Evolutionary conservation across 2,888 invertebrate species (phyloP).

Genomic region (Chironomus tentans): DNA sequence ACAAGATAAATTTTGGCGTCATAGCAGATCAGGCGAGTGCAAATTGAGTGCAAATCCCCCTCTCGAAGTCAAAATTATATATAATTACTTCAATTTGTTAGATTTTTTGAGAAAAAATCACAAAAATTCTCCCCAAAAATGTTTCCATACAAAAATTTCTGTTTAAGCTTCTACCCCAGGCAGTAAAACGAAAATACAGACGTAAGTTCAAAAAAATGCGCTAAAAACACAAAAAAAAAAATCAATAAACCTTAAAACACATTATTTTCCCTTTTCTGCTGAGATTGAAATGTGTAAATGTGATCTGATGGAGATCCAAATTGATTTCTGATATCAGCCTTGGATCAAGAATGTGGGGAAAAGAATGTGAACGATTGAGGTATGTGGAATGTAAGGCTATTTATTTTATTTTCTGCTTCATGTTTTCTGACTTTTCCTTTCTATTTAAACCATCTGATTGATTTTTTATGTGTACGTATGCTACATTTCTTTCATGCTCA

Average conservation of each 20-base stretch:
- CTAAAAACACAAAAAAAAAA: neutral
- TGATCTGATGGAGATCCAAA: conserved; percentile 1
- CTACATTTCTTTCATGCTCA: no score
- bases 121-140: no score
- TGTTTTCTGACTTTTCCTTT: neutral
- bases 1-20: no score
- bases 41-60: no score
- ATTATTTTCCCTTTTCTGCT: neutral
- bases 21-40: no score
- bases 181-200: no score
- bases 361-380: neutral
- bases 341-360: neutral
- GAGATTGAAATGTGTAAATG: conserved; percentile 1
- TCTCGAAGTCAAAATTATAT: no score
- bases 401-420: neutral
- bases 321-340: neutral
- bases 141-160: no score
- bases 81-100: no score
- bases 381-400: neutral
- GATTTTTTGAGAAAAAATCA: no score
- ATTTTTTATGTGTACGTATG: neutral
- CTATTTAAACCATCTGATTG: neutral
- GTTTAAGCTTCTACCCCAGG: no score
- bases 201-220: neutral
- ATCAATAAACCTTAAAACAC: neutral